Evolutionary conservation across 1,140 invertebrate species (phyloP).

Genomic region (Trypoxylus dichotomus): DNA sequence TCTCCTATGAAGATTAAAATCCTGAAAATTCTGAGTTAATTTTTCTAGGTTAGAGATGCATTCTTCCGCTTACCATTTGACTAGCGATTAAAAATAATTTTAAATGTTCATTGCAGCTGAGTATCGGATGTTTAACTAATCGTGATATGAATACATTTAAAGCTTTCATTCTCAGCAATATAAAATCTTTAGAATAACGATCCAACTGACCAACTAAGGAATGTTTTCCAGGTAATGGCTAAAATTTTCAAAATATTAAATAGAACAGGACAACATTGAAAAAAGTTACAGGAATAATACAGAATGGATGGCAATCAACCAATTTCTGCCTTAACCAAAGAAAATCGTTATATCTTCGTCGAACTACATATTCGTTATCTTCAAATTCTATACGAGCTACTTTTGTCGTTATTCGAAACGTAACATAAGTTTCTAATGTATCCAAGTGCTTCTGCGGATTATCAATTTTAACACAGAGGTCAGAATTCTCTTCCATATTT

Average conservation of each 20-base stretch:
- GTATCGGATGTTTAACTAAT: constrained; percentile 64
- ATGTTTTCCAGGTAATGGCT: constrained; percentile 77
- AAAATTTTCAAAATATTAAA: constrained; percentile 41
- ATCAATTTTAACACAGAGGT: constrained; percentile 71
- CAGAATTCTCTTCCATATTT: constrained; percentile 58
- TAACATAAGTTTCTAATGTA: constrained; percentile 74
- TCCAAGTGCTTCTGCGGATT: constrained; percentile 79
- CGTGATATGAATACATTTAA: constrained; percentile 69
- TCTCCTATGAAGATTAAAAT: constrained; percentile 68
- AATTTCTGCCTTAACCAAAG: constrained; percentile 71
- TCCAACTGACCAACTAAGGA: constrained; percentile 70
- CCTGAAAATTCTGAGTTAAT: constrained; percentile 53
- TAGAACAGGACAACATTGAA: constrained; percentile 27
- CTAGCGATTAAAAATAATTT: constrained; percentile 71
- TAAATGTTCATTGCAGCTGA: constrained; percentile 70
- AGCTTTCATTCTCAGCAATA: constrained; percentile 69
- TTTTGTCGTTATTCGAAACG: constrained; percentile 70
- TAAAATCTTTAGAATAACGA: constrained; percentile 75
- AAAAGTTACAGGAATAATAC: constrained; percentile 67
- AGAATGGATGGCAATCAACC: constrained; percentile 67
- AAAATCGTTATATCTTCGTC: constrained; percentile 77
- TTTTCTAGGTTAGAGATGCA: background rate
- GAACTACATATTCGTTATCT: constrained; percentile 68
- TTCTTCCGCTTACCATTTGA: constrained; percentile 58
- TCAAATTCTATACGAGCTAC: constrained; percentile 69